These are phyloP conservation scores for Uria lomvia DNA, from an alignment of 2,113 vertebrate species.

Conservation along the genomic window DNA sequence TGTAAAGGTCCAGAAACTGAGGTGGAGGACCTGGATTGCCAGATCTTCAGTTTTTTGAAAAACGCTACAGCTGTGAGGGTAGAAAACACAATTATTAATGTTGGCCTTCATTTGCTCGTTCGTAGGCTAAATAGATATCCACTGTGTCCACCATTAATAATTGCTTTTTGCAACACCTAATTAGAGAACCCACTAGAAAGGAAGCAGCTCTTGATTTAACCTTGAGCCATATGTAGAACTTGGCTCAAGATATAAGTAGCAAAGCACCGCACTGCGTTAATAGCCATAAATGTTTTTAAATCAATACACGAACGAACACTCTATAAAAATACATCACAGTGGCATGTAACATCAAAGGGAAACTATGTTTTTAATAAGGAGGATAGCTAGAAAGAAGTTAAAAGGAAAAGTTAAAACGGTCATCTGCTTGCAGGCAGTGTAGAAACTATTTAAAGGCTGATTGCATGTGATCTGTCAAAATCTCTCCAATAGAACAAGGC, in stretches of 20 bases:
- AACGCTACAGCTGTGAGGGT: not conserved
- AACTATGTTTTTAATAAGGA: not conserved
- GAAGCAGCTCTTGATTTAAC: not conserved
- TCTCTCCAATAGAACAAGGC: not conserved
- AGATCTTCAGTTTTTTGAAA: not conserved
- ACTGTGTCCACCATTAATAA: not conserved
- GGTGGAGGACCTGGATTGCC: not conserved
- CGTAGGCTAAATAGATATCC: not conserved
- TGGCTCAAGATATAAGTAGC: not conserved
- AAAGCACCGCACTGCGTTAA: not conserved
- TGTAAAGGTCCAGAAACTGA: accelerated
- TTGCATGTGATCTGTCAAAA: not conserved
- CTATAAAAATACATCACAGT: not conserved
- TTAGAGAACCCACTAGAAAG: not conserved
- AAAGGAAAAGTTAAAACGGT: not conserved
- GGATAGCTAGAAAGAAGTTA: not conserved
- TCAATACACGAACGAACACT: not conserved
- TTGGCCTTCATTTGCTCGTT: not conserved
- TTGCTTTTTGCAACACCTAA: not conserved
- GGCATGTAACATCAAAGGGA: not conserved
- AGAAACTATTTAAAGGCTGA: not conserved
- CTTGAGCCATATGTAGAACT: not conserved
- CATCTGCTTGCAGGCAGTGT: not conserved
- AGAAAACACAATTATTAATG: not conserved
- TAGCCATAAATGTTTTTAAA: not conserved